Evolutionary conservation across 2,113 vertebrate species (phyloP), one percentile per base, ranked within the genome.

Genomic region (Brachypodius melanocephalos): DNA sequence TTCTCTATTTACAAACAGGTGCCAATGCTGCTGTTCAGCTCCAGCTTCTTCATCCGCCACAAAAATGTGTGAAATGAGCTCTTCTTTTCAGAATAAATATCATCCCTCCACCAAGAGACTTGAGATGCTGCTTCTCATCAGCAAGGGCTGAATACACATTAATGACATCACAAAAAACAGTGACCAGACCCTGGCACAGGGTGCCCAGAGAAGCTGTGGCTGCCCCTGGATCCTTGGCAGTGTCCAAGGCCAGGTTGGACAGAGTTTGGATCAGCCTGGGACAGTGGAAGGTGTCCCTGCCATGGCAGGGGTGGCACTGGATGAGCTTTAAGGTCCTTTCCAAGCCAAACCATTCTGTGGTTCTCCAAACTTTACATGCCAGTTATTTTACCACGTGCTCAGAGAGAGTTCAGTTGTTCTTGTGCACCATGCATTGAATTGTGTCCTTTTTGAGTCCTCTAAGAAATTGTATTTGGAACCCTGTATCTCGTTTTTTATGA

Each of bases 241-340:
- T 67, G 45, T 0, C n/a, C 86, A 14, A 46, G 28, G 61, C 52
- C 77, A 67, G 52, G 51, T 0, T 66, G 76, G 49, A 65, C 0
- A 0, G 14, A 17, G 43, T 1, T 58, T 3, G 67, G 68, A 73
- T 14, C 51, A 43, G 0, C 20, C 67, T 88, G 59, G 43, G 36
- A 22, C 0, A 32, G 5, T 43, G 36, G 51, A 0, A 73, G 22
- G 10, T 58, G 85, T 58, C 43, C 43, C 36, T 66, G 36, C 14
- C 31, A 8, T 19, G 43, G 31, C 21, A 49, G 66, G 29, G 31
- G 26, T 42, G 22, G 36, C 1, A 9, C 5, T 3, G 8, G 25
- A 2, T 59, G 15, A 20, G 2, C 10, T 45, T 1, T 15, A 8
- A 42, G 46, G 20, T 78, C 36, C 26, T 11, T 36, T 66, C 38